Base-by-base conservation (phyloP, 2,888 invertebrate species). In the Neoitamus cyanurus region DNA sequence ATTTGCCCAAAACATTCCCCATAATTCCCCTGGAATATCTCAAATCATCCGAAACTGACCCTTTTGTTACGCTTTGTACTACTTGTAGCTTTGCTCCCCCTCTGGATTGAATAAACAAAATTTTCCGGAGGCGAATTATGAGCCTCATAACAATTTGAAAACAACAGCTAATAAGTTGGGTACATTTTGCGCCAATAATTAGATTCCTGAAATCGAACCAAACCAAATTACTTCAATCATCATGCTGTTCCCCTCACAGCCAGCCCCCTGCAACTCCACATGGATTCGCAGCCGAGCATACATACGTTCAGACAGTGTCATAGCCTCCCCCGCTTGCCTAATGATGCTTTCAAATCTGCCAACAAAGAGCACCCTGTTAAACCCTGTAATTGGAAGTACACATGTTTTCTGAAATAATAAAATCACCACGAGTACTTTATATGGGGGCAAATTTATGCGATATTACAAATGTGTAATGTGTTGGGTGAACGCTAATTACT, bases 311-410 rank as follows among this genome's bases (percentile, higher is more conserved):
- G n/a, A n/a, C n/a, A 13, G 5, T 42, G 42, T 42, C 42, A 42
- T 42, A n/a, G 13, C 42, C n/a, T n/a, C n/a, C 42, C 36, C 2
- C 58, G 9, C 20, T 9, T 58, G 58, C 58, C 58, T 15, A 73
- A 73, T 73, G 73, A 73, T 73, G 73, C 73, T 73, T 36, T 73
- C 73, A 73, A 73, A 73, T 73, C 36, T 73, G 73, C 73, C 36
- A 36, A 73, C 73, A 36, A 73, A 73, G 73, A 73, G 73, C 34
- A 31, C 58, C 36, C 73, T 31, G 73, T 34, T 36, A 73, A 15
- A 31, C 58, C 36, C 73, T 31, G 73, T 34, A 73, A 73, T 73
- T 31, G 73, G 73, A 34, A 36, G 15, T 73, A 73, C 73, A 73
- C 73, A 73, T 73, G 73, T 73, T 73, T 73, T 73, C 34, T 34